phyloP scores from a whole-genome alignment of 2,888 invertebrate genomes.

The Callyntrura sp. region DNA sequence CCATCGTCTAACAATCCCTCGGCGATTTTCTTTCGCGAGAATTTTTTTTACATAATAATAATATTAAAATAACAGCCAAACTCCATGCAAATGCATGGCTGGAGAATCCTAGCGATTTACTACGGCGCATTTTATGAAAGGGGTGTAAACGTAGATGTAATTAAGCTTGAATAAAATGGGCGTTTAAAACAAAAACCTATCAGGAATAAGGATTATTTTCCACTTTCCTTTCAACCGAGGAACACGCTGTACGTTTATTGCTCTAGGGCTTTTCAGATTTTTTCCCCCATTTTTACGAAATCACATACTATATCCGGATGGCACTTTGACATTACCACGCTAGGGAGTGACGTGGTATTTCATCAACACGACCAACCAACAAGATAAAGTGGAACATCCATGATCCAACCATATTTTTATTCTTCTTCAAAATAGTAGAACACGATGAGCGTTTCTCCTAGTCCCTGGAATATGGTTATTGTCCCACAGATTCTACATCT shows the following conservation, averaged over 20 bases:
- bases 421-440: not conserved
- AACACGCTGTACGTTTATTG: not conserved
- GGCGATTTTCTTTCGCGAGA: too few species aligned
- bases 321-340: conserved; percentile 6
- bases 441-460: not conserved
- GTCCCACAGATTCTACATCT: not conserved
- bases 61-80: too few species aligned
- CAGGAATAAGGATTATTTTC: not conserved
- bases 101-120: too few species aligned
- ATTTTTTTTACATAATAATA: too few species aligned
- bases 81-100: too few species aligned
- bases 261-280: not conserved
- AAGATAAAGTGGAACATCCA: not conserved
- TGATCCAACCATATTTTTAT: too few species aligned
- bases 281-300: not conserved
- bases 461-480: not conserved
- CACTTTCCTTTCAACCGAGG: not conserved
- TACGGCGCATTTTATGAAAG: too few species aligned
- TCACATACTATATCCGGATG: not conserved
- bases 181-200: too few species aligned
- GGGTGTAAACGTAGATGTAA: too few species aligned
- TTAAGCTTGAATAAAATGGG: too few species aligned
- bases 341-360: not conserved
- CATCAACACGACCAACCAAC: not conserved
- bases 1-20: too few species aligned